Evolutionary conservation across 2,113 vertebrate genomes (phyloP), one percentile per base, ranked within the genome.

Genomic region (Macquaria ambigua): DNA sequence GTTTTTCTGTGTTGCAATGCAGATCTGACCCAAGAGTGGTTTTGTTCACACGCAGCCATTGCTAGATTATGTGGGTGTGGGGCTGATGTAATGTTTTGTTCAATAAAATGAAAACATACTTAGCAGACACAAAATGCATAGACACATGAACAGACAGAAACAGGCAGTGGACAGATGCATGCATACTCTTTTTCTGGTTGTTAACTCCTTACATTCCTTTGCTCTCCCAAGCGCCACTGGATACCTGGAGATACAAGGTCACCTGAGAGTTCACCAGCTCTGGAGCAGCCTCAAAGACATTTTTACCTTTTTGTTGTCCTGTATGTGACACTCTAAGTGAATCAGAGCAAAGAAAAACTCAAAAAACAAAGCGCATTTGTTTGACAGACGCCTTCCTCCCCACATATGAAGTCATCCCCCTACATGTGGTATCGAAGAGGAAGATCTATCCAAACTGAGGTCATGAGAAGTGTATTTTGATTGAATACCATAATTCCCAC

Each of bases 381-480:
- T 87, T 89, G 84, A 90, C 86, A 86, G 72, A 23, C 41, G 31
- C 73, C 82, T 84, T 90, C 77, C 76, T 86, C 70, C 70, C 84
- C 53, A 48, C 28, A 62, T 74, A 81, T 92, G 87, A 90, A 86
- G 87, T 91, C 91, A 90, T 90, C 75, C 61, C 74, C 34, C 55
- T 62, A 85, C 88, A 82, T 92, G 87, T 85, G 84, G 88, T 91
- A 92, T 91, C 77, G 4, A 61, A 84, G 87, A 93, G 70, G 86
- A 86, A 76, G 82, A 84, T 88, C 87, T 87, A 48, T 90, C 79
- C 90, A 86, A 76, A 84, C 79, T 94, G 93, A 95, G 86, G 87
- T 93, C 92, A 94, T 79, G 87, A 93, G 79, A 87, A 93, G 93
- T 90, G 85, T 93, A 88, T 93, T 92, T 94, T 90, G 90, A 93